Evolutionary conservation across 2,888 invertebrate genomes (phyloP), one percentile per base, ranked within the genome.

Genomic region (Cybosia mesomella): DNA sequence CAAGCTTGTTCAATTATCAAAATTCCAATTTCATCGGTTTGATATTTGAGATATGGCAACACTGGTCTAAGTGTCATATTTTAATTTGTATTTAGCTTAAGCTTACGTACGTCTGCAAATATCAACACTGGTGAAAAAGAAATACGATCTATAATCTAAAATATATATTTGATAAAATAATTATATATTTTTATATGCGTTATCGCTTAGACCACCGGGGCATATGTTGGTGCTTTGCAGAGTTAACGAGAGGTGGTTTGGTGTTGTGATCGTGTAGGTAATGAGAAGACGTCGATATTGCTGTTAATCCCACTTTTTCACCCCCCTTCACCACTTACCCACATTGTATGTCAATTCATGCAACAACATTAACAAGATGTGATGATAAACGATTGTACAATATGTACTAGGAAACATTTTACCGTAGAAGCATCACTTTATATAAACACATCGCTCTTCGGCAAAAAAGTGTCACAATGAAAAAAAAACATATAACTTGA

Each of bases 201-300:
- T 63, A 74, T 86, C 90, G 85, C 87, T 89, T 87, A 87, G 93
- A 89, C 93, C 93, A 92, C 92, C 94, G 93, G 92, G 73, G 81
- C 85, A 84, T 85, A 86, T 83, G 89, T 90, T 93, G 94, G 94
- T 94, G 94, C 94, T 94, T 92, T 85, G 90, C 87, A 87, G 84
- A 84, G 82, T 82, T 83, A 81, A 78, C 76, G 77, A 82, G 83
- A 83, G 77, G 82, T 73, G 76, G 77, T 87, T 87, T 83, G 88
- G 83, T 90, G 89, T 91, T 90, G 90, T 91, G 88, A 82, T 85
- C 84, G 87, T 85, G 67, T 79, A 74, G 76, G 66, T 77, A 75
- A 77, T 71, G 73, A 70, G 71, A 78, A 79, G 71, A 75, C 75
- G 70, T 70, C 70, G 74, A 66, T 73, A 70, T 78, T 72, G 59